Evolutionary conservation across 2,797 vertebrate species (phyloP), one percentile per base, ranked within the genome.

Genomic region (Petrocephalus schoutedeni): DNA sequence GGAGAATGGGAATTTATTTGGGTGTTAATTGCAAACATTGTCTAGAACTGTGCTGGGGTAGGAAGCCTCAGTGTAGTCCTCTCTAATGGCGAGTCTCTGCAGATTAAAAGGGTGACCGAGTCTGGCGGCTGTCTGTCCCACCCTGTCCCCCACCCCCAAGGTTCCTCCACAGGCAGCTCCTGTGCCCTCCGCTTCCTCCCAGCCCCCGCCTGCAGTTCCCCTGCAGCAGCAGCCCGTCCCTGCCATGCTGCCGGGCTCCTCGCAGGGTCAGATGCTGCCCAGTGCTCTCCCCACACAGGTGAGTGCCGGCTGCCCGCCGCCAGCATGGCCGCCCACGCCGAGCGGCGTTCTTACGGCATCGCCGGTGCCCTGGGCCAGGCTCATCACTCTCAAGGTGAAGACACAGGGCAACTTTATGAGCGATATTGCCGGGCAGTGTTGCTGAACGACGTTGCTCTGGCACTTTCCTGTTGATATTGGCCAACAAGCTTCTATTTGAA

Each of bases 211-310:
- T 16, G 67, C 93, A 9, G 92, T 93, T 19, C 89, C 91, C 59
- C 89, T 89, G 59, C 94, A 89, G 86, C 91, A 91, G 88, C 88
- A 89, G 21, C 87, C 95, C 32, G 92, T 89, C 86, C 89, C 88
- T 85, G 82, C 91, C 28, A 92, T 92, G 16, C 86, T 93, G 87
- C 95, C 96, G 90, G 94, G 93, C 92, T 92, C 94, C 49, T 88
- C 92, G 16, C 95, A 95, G 89, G 86, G 92, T 2, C 67, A 92
- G 51, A 89, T 95, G 91, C 94, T 95, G 89, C 97, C 96, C 89
- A 92, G 94, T 7, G 87, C 94, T 92, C 93, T 95, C 90, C 96
- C 95, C 90, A 92, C 96, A 92, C 97, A 98, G 97, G 98, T 98
- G 95, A 95, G 90, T 16, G 16, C 56, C 16, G 49, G 32, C n/a